phyloP scores from a whole-genome alignment of 2,113 vertebrate genomes.

The Brienomyrus brachyistius region DNA sequence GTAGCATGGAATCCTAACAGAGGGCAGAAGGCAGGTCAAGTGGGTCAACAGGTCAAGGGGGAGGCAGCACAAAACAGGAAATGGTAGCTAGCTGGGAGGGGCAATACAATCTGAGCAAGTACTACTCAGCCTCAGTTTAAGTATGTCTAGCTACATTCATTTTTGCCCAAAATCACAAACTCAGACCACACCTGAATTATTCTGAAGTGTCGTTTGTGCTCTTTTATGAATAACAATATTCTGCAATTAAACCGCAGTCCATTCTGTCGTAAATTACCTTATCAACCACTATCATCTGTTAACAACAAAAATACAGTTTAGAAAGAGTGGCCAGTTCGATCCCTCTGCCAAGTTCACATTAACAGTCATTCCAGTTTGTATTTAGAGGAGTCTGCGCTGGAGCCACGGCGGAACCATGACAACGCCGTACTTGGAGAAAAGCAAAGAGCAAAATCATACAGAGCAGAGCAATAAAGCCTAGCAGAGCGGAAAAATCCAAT shows the following conservation, averaged over 20 bases:
- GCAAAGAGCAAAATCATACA: neutral
- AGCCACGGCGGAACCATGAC: slow-evolving; percentile 18
- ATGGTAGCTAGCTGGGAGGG: neutral
- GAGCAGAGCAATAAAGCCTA: neutral
- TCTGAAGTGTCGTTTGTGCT: neutral
- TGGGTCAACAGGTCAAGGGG: neutral
- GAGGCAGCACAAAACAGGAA: neutral
- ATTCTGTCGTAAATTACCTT: neutral
- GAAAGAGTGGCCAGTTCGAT: neutral
- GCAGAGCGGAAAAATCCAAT: neutral
- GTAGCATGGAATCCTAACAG: neutral
- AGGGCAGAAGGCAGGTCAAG: neutral
- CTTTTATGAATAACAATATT: neutral
- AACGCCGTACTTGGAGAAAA: slow-evolving; percentile 12
- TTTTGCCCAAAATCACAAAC: neutral
- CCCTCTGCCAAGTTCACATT: slow-evolving; percentile 3
- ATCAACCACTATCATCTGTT: neutral
- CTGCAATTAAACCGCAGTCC: neutral
- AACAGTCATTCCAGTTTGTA: slow-evolving; percentile 12
- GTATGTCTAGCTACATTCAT: neutral
- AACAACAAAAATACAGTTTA: neutral
- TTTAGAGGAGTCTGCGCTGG: neutral
- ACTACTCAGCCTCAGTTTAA: neutral
- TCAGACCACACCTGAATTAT: neutral
- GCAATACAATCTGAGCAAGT: neutral